Conservation (phyloP, 2,888 invertebrate genomes). For the Bembecia ichneumoniformis region DNA sequence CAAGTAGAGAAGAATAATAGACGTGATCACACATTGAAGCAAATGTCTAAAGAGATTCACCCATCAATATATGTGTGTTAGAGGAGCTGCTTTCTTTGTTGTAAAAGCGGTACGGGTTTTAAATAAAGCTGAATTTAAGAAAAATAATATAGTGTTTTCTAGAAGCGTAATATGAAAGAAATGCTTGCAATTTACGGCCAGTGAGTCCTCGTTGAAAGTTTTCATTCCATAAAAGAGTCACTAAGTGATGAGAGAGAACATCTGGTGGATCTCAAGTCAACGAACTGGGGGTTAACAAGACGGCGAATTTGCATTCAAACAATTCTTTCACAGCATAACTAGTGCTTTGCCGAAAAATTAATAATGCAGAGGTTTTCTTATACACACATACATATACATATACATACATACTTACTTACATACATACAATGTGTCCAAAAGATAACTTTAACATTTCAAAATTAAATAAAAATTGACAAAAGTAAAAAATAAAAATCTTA, state of each 20-base stretch:
- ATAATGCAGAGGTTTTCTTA: neutral
- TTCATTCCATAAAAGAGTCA: conserved; percentile 34
- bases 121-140: neutral
- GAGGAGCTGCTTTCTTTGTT: neutral
- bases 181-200: conserved; percentile 1
- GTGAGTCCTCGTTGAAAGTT: conserved; percentile 26
- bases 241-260: conserved; percentile 34
- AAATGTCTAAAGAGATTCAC: too few species aligned
- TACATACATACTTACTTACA: too few species aligned
- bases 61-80: too few species aligned
- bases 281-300: conserved; percentile 31
- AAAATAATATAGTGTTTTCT: neutral
- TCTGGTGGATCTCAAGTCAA: conserved; percentile 37
- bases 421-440: too few species aligned
- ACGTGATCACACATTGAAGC: too few species aligned
- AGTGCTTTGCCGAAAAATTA: neutral
- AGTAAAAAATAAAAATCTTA: too few species aligned
- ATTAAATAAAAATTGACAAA: too few species aligned
- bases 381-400: too few species aligned
- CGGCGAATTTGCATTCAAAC: conserved; percentile 20
- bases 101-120: neutral
- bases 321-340: neutral
- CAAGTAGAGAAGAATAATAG: too few species aligned
- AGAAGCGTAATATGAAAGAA: conserved; percentile 7
- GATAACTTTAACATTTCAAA: too few species aligned